A percentile compares a stretch with the other conserved stretches of the same genome.
Conservation (phyloP, 1,140 invertebrate species). For the Aethina tumida region DNA sequence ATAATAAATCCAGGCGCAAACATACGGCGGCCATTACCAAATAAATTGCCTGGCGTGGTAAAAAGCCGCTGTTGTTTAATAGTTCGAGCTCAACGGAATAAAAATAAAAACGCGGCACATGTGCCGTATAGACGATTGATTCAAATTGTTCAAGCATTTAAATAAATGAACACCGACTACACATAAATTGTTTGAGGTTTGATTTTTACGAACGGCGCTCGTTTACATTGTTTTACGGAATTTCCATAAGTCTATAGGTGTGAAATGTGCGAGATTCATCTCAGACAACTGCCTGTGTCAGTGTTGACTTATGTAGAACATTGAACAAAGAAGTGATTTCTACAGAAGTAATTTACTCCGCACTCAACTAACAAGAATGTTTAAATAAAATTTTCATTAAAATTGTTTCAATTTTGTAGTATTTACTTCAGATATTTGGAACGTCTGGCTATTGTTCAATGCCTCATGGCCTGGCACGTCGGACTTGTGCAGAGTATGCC, state of each 20-base stretch:
- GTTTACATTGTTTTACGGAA: conserved; percentile 8
- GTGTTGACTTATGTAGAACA: no score
- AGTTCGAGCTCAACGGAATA: conserved; percentile 1
- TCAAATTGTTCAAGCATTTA: conserved; percentile 12
- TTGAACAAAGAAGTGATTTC: no score
- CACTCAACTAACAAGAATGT: no score
- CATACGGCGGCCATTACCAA: conserved; percentile 2
- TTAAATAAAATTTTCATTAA: no score
- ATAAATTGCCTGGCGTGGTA: conserved; percentile 9
- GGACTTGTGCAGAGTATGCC: no score
- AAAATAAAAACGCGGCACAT: conserved; percentile 3
- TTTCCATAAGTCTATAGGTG: neutral
- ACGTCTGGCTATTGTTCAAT: no score
- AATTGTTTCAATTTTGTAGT: no score
- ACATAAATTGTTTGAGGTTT: conserved; percentile 8
- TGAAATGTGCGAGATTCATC: neutral
- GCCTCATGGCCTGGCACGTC: no score
- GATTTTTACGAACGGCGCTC: conserved; percentile 3
- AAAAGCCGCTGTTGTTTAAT: conserved; percentile 3
- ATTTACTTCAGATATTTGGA: no score
- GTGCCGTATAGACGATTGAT: conserved; percentile 11
- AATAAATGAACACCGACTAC: conserved; percentile 12
- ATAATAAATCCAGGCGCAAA: conserved; percentile 6
- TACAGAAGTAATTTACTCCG: no score
- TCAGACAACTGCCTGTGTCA: no score